Conservation (phyloP, 2,113 vertebrate species). For the Pollachius pollachius region DNA sequence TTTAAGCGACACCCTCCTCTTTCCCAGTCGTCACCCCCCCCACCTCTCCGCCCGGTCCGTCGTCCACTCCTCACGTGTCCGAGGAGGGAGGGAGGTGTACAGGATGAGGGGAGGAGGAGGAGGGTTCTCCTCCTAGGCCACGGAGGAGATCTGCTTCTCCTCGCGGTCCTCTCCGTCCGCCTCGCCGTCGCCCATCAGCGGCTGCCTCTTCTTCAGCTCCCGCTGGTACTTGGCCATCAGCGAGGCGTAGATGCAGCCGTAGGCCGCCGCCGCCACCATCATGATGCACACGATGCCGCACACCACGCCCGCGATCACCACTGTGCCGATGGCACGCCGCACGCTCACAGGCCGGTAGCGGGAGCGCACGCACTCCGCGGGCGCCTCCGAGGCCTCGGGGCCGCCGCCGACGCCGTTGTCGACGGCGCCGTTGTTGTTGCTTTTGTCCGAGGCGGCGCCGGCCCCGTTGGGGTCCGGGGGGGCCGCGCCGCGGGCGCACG, state of each 20-base stretch:
- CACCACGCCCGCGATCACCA: slow-evolving; percentile 94
- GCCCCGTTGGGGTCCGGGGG: slow-evolving; percentile 40
- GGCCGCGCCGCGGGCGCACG: slow-evolving; percentile 74
- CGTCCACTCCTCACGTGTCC: no score
- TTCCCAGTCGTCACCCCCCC: no score
- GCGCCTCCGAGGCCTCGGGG: slow-evolving; percentile 31
- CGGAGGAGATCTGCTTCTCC: slow-evolving; percentile 96
- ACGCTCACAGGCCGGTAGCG: slow-evolving; percentile 89
- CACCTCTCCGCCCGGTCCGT: no score
- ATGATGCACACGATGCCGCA: slow-evolving; percentile 97
- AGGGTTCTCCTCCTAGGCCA: slow-evolving; percentile 76
- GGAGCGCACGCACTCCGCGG: slow-evolving; percentile 77
- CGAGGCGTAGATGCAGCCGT: slow-evolving; percentile 97
- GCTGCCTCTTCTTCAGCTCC: slow-evolving; percentile 96
- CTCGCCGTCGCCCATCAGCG: slow-evolving; percentile 93
- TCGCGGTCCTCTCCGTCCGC: slow-evolving; percentile 85
- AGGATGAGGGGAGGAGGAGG: no score
- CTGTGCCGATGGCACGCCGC: slow-evolving; percentile 92
- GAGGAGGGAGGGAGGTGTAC: no score
- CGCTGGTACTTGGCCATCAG: slow-evolving; percentile 98
- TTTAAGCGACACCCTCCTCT: no score
- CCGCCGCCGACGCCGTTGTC: slow-evolving; percentile 49
- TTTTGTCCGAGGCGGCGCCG: slow-evolving; percentile 46
- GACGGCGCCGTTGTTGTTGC: slow-evolving; percentile 38
- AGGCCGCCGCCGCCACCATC: slow-evolving; percentile 97